Conservation (phyloP, 1,140 invertebrate genomes). For the Drosophila busckii region DNA sequence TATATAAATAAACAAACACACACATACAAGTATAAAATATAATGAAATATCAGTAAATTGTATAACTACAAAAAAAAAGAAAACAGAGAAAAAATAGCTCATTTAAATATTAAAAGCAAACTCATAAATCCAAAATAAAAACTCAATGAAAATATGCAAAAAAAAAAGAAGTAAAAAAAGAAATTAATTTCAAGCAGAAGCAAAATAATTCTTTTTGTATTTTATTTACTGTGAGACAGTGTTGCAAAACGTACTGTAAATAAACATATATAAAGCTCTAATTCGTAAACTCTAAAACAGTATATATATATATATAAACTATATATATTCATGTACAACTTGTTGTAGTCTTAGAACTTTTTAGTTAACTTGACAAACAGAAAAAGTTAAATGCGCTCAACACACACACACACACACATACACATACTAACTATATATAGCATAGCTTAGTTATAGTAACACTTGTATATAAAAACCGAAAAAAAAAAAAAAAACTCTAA, state of each 20-base stretch:
- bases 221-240: slow-evolving; percentile 35
- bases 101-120: slow-evolving; percentile 20
- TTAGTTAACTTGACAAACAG: slow-evolving; percentile 25
- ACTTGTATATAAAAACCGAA: slow-evolving; percentile 16
- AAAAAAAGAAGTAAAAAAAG: slow-evolving; percentile 18
- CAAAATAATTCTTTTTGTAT: slow-evolving; percentile 38
- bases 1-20: slow-evolving; percentile 43
- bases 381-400: slow-evolving; percentile 25
- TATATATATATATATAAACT: slow-evolving; percentile 43
- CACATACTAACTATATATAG: not conserved
- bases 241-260: slow-evolving; percentile 42
- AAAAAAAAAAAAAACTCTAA: slow-evolving; percentile 4
- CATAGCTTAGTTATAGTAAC: no score
- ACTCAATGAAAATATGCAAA: slow-evolving; percentile 24
- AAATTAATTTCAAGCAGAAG: no score
- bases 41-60: slow-evolving; percentile 34
- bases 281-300: no score
- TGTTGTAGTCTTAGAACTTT: slow-evolving; percentile 33
- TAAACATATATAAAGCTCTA: slow-evolving; percentile 38
- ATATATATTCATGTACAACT: slow-evolving; percentile 29
- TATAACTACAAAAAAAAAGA: slow-evolving; percentile 27
- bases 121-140: slow-evolving; percentile 22
- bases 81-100: slow-evolving; percentile 16
- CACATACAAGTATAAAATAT: slow-evolving; percentile 11
- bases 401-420: not conserved